Conservation (phyloP, 2,113 vertebrate genomes). For the Cyphomyrus plagiostoma region DNA sequence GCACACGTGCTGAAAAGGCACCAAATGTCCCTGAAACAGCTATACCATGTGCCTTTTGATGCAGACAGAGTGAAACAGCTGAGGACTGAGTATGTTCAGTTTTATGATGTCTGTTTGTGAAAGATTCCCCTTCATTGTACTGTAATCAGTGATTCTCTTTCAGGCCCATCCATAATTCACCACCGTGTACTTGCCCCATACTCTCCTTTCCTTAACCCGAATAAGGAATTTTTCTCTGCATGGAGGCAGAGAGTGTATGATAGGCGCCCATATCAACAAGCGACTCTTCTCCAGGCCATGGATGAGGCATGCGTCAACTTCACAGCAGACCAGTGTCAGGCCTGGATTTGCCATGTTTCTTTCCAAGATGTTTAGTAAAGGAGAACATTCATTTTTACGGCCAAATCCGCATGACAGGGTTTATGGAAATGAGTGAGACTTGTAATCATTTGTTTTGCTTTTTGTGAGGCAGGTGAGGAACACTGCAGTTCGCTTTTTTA, state of each 20-base stretch:
- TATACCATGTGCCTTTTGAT: background rate
- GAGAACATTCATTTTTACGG: background rate
- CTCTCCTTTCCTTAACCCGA: too few species aligned
- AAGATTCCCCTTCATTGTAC: too few species aligned
- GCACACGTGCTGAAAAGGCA: background rate
- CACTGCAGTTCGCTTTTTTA: too few species aligned
- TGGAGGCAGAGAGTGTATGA: background rate
- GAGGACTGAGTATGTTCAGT: background rate
- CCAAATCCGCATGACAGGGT: too few species aligned
- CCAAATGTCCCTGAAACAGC: background rate
- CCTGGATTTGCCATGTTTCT: background rate
- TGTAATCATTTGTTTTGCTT: too few species aligned
- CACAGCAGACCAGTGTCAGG: background rate
- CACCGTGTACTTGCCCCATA: too few species aligned
- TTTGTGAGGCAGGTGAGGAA: too few species aligned
- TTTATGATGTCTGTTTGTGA: too few species aligned
- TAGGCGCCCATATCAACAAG: background rate
- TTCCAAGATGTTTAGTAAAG: background rate
- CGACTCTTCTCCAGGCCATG: background rate
- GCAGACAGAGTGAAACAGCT: background rate
- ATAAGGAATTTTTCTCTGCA: background rate
- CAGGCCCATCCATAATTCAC: too few species aligned
- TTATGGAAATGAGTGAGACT: too few species aligned
- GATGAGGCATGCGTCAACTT: background rate
- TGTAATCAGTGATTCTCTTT: too few species aligned